These are phyloP conservation scores for Crenichthys baileyi DNA, from an alignment of 2,797 vertebrate species.

Conservation along the genomic window DNA sequence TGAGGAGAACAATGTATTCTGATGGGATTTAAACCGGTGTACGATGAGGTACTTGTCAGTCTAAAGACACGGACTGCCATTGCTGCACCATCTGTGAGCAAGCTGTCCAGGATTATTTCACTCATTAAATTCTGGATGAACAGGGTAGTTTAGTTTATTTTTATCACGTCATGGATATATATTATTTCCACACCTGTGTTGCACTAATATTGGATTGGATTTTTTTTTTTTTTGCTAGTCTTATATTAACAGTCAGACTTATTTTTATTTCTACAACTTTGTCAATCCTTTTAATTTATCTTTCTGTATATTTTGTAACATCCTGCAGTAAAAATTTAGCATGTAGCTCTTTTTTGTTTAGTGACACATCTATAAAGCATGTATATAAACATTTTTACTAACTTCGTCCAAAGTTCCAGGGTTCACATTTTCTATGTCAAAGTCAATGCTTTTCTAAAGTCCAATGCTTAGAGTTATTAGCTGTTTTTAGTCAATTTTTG, in stretches of 20 bases:
- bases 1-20: slow-evolving; percentile 29
- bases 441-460: too few species aligned
- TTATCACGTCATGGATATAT: neutral
- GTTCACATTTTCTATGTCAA: neutral
- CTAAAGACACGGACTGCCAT: slow-evolving; percentile 11
- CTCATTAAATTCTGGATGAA: slow-evolving; percentile 30
- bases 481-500: too few species aligned
- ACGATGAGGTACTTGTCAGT: slow-evolving; percentile 20
- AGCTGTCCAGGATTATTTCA: slow-evolving; percentile 24
- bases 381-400: neutral
- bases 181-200: neutral
- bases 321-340: neutral
- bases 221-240: neutral
- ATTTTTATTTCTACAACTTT: slow-evolving; percentile 21
- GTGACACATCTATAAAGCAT: neutral
- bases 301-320: neutral
- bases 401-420: neutral
- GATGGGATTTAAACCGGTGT: slow-evolving; percentile 19
- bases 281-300: neutral
- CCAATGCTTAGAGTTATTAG: too few species aligned
- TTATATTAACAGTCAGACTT: neutral
- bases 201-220: slow-evolving; percentile 2
- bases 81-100: slow-evolving; percentile 20
- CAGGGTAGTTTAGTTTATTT: neutral
- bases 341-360: neutral